Evolutionary conservation across 2,797 vertebrate species (phyloP), one percentile per base, ranked within the genome.

Genomic region (Enteromius fasciolatus): DNA sequence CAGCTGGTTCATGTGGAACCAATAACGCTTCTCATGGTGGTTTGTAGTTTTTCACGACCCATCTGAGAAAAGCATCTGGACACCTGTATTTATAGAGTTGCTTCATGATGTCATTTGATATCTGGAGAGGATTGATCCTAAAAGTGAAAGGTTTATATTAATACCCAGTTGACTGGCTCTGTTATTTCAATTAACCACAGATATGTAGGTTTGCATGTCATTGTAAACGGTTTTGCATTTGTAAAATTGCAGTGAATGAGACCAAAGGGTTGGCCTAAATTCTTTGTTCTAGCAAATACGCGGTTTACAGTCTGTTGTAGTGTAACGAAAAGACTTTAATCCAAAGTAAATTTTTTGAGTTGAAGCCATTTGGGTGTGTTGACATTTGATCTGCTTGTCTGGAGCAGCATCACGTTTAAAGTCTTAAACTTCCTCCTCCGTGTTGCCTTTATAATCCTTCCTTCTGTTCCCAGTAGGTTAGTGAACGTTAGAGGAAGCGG

Each of bases 81-180:
- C 46, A 67, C 33, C 46, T 66, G n/a, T 83, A 76, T 73, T 81
- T 64, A 66, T 81, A 59, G 66, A 69, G 36, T 59, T 76, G 73
- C 63, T 76, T 18, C 64, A 15, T 76, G 18, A 23, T 25, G 36
- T 59, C 39, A 76, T 59, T 48, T 82, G 36, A 82, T 68, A 67
- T 82, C 61, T 76, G 57, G 25, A 59, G 15, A 23, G 44, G 54
- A 33, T 15, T 61, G 46, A 8, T 10, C 54, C 2, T 39, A 54
- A 61, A 63, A 31, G 15, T 33, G 17, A n/a, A 25, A 2, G 20
- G 20, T 54, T 52, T 52, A 46, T 77, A 28, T 77, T 31, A 28
- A 52, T 67, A 46, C 36, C 17, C 36, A 5, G 11, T 23, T 80
- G 4, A 70, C 39, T 33, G 4, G 15, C 54, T 25, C 17, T 1